phyloP scores from a whole-genome alignment of 2,888 invertebrate species.

The Sturmia bella region DNA sequence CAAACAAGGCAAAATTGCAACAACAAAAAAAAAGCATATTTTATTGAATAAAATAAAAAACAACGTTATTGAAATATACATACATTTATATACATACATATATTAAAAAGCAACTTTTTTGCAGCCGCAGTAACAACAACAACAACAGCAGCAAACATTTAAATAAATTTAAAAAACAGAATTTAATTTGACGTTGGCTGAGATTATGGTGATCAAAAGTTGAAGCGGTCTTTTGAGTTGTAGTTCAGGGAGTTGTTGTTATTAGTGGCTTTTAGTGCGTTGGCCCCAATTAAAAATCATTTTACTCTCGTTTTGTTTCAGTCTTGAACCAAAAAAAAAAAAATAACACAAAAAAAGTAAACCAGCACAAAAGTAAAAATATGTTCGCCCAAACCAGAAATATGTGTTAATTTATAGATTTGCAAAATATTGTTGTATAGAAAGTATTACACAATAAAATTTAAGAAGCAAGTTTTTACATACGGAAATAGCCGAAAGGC shows the following conservation, averaged over 20 bases:
- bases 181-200: conserved; percentile 45
- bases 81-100: too few species aligned
- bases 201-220: conserved; percentile 63
- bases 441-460: too few species aligned
- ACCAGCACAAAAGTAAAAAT: not conserved
- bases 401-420: not conserved
- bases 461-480: too few species aligned
- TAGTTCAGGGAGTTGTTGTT: not conserved
- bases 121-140: not conserved
- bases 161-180: conserved; percentile 39
- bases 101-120: too few species aligned
- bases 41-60: too few species aligned
- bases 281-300: conserved; percentile 73
- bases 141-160: not conserved
- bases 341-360: not conserved
- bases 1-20: too few species aligned
- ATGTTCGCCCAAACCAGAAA: not conserved
- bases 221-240: not conserved
- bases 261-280: conserved; percentile 58
- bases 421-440: not conserved
- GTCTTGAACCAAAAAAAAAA: not conserved
- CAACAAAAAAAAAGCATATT: too few species aligned
- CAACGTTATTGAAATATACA: too few species aligned
- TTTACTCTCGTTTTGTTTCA: conserved; percentile 72
- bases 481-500: too few species aligned